Evolutionary conservation across 1,140 invertebrate genomes (phyloP).

Genomic region (Drosophila micromelanica): DNA sequence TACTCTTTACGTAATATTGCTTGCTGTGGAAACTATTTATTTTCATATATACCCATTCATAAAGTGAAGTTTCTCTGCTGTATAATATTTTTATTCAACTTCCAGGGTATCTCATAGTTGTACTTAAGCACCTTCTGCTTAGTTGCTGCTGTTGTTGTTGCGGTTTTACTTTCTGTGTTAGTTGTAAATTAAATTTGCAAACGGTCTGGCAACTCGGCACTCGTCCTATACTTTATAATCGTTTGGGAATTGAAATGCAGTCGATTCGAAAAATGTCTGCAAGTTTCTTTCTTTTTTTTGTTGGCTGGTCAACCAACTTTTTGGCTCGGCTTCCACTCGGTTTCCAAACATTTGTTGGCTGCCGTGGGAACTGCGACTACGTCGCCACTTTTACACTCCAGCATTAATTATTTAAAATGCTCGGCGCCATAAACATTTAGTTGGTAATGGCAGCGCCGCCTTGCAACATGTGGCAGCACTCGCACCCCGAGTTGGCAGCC

Average conservation of each 20-base stretch:
- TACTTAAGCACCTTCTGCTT: not conserved
- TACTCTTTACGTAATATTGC: no score
- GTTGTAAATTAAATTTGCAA: conserved; percentile 82
- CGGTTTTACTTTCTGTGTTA: conserved; percentile 57
- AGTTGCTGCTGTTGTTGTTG: conserved; percentile 27
- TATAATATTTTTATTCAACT: no score
- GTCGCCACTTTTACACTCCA: not conserved
- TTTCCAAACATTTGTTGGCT: conserved; percentile 43
- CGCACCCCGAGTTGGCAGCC: not conserved
- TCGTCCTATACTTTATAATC: conserved; percentile 71
- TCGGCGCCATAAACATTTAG: conserved; percentile 72
- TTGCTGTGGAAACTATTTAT: no score
- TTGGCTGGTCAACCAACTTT: conserved; percentile 65
- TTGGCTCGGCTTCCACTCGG: conserved; percentile 70
- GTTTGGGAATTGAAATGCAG: conserved; percentile 82
- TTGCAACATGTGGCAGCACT: conserved; percentile 59
- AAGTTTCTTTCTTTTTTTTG: conserved; percentile 36
- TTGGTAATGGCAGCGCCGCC: conserved; percentile 4
- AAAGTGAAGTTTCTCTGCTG: no score
- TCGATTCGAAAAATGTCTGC: conserved; percentile 68
- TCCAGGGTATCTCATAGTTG: not conserved
- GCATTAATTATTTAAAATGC: conserved; percentile 79
- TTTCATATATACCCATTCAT: no score
- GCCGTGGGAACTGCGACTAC: not conserved
- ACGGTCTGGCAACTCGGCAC: conserved; percentile 59